These are phyloP conservation scores for Tachysurus vachellii DNA, from an alignment of 2,113 vertebrate genomes.

Conservation along the genomic window DNA sequence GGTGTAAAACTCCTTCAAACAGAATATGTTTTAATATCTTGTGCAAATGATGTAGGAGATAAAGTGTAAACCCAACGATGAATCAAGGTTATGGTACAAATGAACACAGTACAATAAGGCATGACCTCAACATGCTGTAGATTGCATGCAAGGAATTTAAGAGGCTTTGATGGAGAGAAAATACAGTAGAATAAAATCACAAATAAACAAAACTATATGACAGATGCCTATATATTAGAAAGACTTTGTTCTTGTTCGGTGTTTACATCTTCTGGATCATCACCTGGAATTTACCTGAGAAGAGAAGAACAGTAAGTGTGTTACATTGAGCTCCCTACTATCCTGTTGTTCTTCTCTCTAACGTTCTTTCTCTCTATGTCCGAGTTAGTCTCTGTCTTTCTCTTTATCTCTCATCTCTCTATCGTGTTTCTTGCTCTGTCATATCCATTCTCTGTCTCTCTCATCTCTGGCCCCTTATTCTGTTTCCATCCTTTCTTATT, in stretches of 20 bases:
- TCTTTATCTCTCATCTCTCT: neutral
- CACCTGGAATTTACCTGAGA: conserved; percentile 94
- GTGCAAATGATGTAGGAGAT: conserved; percentile 29
- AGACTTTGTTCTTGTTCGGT: conserved; percentile 27
- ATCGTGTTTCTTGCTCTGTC: neutral
- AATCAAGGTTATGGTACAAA: conserved; percentile 17
- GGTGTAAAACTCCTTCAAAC: neutral
- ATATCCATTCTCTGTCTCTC: neutral
- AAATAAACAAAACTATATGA: conserved; percentile 29
- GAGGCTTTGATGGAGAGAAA: conserved; percentile 10
- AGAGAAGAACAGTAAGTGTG: conserved; percentile 21
- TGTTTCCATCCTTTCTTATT: neutral
- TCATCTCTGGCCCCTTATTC: neutral
- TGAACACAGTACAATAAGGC: conserved; percentile 29
- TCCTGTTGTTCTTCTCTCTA: neutral
- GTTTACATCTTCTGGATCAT: conserved; percentile 94
- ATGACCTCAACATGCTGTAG: conserved; percentile 13
- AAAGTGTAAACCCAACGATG: conserved; percentile 11
- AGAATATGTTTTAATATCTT: conserved; percentile 6
- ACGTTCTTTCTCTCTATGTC: neutral
- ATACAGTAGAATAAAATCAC: conserved; percentile 25
- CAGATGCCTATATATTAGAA: conserved; percentile 19
- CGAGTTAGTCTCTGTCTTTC: neutral
- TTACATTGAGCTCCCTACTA: neutral
- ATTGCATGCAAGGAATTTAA: conserved; percentile 31